These are phyloP conservation scores for Onthophagus taurus DNA, from an alignment of 1,140 invertebrate genomes.

Conservation along the genomic window DNA sequence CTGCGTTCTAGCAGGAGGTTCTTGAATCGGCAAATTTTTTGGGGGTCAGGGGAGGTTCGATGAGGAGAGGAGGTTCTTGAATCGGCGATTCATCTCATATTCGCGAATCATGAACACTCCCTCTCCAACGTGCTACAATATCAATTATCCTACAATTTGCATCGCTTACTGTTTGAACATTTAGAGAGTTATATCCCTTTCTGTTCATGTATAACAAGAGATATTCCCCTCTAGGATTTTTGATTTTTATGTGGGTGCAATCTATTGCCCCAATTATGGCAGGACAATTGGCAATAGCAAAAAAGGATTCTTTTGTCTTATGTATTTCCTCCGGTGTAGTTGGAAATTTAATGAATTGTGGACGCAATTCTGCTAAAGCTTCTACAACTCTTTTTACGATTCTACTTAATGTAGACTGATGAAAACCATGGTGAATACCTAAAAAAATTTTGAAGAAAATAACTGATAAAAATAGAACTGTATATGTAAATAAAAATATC, in stretches of 20 bases:
- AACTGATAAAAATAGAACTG: too few species aligned
- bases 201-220: constrained; percentile 33
- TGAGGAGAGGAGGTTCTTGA: too few species aligned
- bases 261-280: constrained; percentile 33
- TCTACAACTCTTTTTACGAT: constrained; percentile 16
- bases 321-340: constrained; percentile 13
- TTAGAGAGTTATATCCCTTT: constrained; percentile 31
- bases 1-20: too few species aligned
- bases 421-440: constrained; percentile 20
- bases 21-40: too few species aligned
- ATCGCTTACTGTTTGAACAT: constrained; percentile 28
- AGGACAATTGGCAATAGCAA: constrained; percentile 25
- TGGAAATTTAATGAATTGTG: constrained; percentile 24
- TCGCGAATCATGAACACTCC: constrained; percentile 24
- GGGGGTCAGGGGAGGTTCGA: too few species aligned
- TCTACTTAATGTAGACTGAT: constrained; percentile 17
- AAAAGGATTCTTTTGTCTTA: constrained; percentile 21
- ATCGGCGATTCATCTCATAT: too few species aligned
- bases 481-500: too few species aligned
- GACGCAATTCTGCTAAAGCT: constrained; percentile 15
- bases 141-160: constrained; percentile 19
- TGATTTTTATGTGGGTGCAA: constrained; percentile 33
- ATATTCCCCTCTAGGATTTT: constrained; percentile 26
- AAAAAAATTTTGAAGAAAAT: not conserved
- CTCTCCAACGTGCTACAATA: constrained; percentile 30